These are phyloP conservation scores for Plebejus melissa DNA, from an alignment of 2,888 invertebrate genomes.

Conservation along the genomic window DNA sequence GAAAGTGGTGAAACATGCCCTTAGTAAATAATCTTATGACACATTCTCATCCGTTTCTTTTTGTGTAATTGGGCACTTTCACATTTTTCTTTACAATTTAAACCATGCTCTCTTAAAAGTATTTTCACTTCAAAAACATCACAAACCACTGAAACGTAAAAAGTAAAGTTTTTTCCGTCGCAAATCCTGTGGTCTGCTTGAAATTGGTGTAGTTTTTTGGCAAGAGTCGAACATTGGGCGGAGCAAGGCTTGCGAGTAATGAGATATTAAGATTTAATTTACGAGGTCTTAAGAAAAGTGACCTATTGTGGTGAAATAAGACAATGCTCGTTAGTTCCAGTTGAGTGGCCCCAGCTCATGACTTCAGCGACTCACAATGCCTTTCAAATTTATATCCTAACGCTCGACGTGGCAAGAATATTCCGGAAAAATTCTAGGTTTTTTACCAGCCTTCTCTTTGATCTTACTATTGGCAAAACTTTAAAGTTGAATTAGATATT, in stretches of 20 bases:
- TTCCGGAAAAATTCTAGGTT: constrained; percentile 8
- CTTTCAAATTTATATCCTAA: constrained; percentile 67
- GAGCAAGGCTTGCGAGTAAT: constrained; percentile 69
- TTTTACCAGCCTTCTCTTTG: constrained; percentile 36
- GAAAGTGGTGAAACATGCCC: background rate
- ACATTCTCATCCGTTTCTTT: too few species aligned
- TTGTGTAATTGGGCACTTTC: background rate
- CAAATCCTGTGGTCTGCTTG: constrained; percentile 35
- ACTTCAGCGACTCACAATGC: constrained; percentile 59
- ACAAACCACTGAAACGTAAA: background rate
- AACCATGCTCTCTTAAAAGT: background rate
- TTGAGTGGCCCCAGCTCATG: constrained; percentile 62
- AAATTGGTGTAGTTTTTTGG: constrained; percentile 52
- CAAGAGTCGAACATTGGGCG: constrained; percentile 53
- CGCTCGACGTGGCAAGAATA: constrained; percentile 38
- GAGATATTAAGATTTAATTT: constrained; percentile 75
- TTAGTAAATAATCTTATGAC: background rate
- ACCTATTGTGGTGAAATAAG: constrained; percentile 73
- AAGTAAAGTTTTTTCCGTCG: constrained; percentile 15
- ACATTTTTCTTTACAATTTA: background rate
- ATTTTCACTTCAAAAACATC: background rate
- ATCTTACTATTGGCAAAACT: background rate
- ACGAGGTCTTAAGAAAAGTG: constrained; percentile 74
- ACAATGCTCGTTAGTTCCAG: constrained; percentile 73
- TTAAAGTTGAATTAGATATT: background rate